These are phyloP conservation scores for human DNA, from an alignment of 2,113 vertebrate species.

Conservation along the genomic window GRCh38 chr2:70451501-70452000, in stretches of 20 bases:
- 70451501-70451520: neutral
- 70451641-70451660: neutral
- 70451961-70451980: neutral
- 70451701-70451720: neutral
- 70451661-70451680: neutral
- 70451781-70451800: neutral
- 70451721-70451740: neutral
- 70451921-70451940: neutral
- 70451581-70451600: neutral
- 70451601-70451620: neutral
- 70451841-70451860: neutral
- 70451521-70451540: neutral
- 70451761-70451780: neutral
- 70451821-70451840: neutral
- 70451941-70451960: neutral
- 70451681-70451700: neutral
- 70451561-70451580: neutral
- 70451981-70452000: neutral
- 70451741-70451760: neutral
- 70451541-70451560: neutral
- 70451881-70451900: neutral
- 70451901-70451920: neutral
- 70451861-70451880: neutral
- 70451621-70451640: neutral
- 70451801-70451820: neutral